Evolutionary conservation across 2,888 invertebrate genomes (phyloP), one percentile per base, ranked within the genome.

Genomic region (Apamea crenata): DNA sequence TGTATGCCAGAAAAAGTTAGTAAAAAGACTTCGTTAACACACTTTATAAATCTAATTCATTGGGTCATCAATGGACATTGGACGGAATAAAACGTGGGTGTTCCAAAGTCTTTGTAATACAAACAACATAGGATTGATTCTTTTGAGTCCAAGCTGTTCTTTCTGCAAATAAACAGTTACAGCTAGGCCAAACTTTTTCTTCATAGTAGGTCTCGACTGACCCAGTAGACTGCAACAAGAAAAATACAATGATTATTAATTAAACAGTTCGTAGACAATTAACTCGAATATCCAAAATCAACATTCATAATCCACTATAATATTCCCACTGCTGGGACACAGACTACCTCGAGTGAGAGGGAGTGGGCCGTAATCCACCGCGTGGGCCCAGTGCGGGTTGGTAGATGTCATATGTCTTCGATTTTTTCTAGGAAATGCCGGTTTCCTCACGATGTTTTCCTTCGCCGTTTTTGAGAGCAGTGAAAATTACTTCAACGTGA

Each of bases 101-200:
- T 80, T 61, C 18, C 2, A 21, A 6, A 21, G 36, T 16, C 16
- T 82, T 82, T 75, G 75, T 68, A 8, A 21, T n/a, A 40, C 18
- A 63, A 56, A 75, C n/a, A 44, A 53, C 50, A 68, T 44, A 47
- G 25, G 1, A 61, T 74, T 68, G 53, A 82, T 82, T 68, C 2
- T 61, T 80, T 81, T 59, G 56, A 50, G 32, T 74, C 7, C 29
- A 36, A 72, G 10, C 56, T 50, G n/a, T 66, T 74, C 16, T 59
- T 59, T 74, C 16, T 74, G 65, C 40, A n/a, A 65, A 81, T 6
- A 6, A 59, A 74, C 82, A n/a, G 82, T 81, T 81, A 50, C 29
- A 29, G 65, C 56, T 36, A 18, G 29, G 18, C 18, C 36, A 59
- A 21, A 59, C 4, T 47, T 36, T n/a, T 44, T 47, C 47, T 47